Conservation (phyloP, 37 sponge, comb jelly and placozoan species). For the Tethya wilhelma region DNA sequence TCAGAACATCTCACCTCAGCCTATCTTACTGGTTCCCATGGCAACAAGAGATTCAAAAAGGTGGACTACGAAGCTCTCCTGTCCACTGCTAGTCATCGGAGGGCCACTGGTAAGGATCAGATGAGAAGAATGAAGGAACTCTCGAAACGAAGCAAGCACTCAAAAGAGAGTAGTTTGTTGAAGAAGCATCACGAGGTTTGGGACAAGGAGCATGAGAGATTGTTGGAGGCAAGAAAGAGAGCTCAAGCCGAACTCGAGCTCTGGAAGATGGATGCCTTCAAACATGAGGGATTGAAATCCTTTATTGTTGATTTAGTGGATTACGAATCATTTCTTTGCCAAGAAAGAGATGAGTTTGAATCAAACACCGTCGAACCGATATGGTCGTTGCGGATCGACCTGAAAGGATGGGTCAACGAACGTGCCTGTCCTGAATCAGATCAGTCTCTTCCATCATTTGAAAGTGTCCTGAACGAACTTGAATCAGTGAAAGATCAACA, state of each 20-base stretch:
- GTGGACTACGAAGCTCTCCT: constrained; percentile 57
- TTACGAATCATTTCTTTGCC: constrained; percentile 13
- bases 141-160: constrained; percentile 19
- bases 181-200: constrained; percentile 70
- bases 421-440: neutral
- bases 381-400: neutral
- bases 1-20: too few species aligned
- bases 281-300: neutral
- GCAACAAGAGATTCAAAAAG: neutral
- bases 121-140: constrained; percentile 25
- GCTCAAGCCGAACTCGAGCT: constrained; percentile 16
- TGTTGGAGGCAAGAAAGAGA: neutral
- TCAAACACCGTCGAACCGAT: constrained; percentile 29
- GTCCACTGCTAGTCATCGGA: neutral
- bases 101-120: constrained; percentile 2
- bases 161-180: constrained; percentile 34
- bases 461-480: constrained; percentile 11
- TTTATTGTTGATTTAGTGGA: constrained; percentile 12
- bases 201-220: constrained; percentile 34
- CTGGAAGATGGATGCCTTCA: constrained; percentile 4
- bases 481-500: constrained; percentile 24
- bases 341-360: constrained; percentile 45
- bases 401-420: constrained; percentile 21
- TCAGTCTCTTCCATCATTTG: neutral
- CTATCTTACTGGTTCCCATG: too few species aligned